Evolutionary conservation across 2,888 invertebrate genomes (phyloP).

Genomic region (Rotaria magnacalcarata): DNA sequence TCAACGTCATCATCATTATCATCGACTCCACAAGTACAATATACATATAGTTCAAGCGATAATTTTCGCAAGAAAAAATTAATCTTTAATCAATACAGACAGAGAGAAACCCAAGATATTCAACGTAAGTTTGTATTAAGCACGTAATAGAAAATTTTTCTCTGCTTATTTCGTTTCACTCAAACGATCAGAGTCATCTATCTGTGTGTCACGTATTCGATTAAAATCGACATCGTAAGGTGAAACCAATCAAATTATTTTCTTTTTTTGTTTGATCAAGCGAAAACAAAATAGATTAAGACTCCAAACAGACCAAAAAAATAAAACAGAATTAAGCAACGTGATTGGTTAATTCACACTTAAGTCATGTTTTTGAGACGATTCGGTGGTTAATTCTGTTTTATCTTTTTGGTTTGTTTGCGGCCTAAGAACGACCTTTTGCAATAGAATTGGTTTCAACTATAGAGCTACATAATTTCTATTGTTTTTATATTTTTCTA

Average conservation of each 20-base stretch:
- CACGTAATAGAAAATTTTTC: not conserved
- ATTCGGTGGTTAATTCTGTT: too few relatives aligned
- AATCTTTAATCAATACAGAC: not conserved
- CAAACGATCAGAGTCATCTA: slow-evolving; percentile 1
- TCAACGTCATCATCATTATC: not conserved
- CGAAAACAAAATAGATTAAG: not conserved
- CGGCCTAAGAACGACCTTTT: too few relatives aligned
- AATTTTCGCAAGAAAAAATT: not conserved
- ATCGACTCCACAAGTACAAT: not conserved
- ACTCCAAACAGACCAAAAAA: not conserved
- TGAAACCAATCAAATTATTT: not conserved
- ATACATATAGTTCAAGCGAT: not conserved
- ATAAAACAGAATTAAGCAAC: too few relatives aligned
- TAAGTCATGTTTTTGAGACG: too few relatives aligned
- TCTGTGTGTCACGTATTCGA: not conserved
- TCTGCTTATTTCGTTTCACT: not conserved
- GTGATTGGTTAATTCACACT: too few relatives aligned
- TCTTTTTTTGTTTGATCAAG: not conserved
- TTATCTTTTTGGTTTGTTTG: too few relatives aligned
- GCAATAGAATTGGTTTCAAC: too few relatives aligned
- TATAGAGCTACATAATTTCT: not conserved
- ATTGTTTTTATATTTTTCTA: not conserved
- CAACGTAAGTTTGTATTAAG: slow-evolving; percentile 5
- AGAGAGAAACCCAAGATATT: not conserved
- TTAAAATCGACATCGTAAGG: not conserved